Base-by-base conservation (phyloP, 2,888 invertebrate species). In the Amiota communis region DNA sequence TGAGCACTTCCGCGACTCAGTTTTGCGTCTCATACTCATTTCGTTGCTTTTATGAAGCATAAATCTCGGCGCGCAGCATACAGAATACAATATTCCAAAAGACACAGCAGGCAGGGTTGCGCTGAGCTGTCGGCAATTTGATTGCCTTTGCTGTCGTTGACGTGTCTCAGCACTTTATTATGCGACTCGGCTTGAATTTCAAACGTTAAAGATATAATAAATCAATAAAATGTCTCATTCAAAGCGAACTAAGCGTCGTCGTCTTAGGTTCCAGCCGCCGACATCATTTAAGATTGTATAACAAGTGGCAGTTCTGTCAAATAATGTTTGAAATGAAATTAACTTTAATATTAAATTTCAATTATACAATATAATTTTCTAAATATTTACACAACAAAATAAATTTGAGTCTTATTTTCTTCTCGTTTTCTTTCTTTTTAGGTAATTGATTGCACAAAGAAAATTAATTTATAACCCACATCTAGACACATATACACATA, bases 361-460 rank as follows among this genome's bases (percentile, higher is more conserved):
- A 68, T 68, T 68, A 68, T 20, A 49, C 20, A 51, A 68, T 53
- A 51, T n/a, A 12, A 10, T 51, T 65, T 47, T n/a, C 74, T 57
- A 68, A 72, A 23, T 53, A 63, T 63, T 63, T 63, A 36, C 46
- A n/a, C 65, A 56, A 36, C 36, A 36, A 36, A 36, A 36, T 36
- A 36, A 36, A 36, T 36, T 36, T 36, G 36, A 36, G 36, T 36
- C 36, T 36, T 36, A 36, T 56, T 53, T 23, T 1, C 64, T 73
- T 36, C 70, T 70, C 63, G 68, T 75, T 48, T 65, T 59, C 65
- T 81, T 72, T 77, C 76, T 46, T 81, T 84, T 74, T 79, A 77
- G 84, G 86, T 86, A 83, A 83, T 86, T 85, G 85, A 83, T 83
- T 78, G 73, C 78, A 36, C 47, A 74, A 77, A 75, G 72, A 70